Percentiles rank a stretch among this genome's conserved stretches.
Conservation (phyloP, 2,888 invertebrate species). For the Orchesella flavescens region DNA sequence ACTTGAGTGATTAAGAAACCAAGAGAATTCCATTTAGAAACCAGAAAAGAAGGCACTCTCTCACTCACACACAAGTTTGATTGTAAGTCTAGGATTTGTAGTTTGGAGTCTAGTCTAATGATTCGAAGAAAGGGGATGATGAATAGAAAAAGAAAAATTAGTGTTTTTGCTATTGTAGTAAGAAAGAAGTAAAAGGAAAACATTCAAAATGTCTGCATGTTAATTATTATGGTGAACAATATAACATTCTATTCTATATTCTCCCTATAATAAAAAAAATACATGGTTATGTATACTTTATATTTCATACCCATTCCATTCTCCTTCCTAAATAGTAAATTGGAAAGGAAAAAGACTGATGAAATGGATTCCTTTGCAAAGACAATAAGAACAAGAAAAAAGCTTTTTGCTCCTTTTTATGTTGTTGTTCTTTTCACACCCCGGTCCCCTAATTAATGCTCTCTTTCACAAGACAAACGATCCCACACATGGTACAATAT, state of each 20-base stretch:
- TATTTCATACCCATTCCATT: not conserved
- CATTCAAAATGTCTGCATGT: not conserved
- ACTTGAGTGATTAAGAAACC: constrained; percentile 50
- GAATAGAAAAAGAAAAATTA: constrained; percentile 23
- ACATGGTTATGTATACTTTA: not conserved
- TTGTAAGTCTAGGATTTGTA: no score
- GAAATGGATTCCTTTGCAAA: constrained; percentile 15
- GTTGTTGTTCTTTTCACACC: constrained; percentile 30
- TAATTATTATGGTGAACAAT: not conserved
- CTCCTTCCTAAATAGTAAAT: not conserved
- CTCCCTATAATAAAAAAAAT: not conserved
- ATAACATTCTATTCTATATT: not conserved
- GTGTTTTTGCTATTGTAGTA: constrained; percentile 29
- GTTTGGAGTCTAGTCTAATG: constrained; percentile 2
- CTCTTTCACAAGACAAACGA: constrained; percentile 30
- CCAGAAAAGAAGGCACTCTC: constrained; percentile 21
- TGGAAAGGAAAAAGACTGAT: not conserved
- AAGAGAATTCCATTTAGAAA: constrained; percentile 37
- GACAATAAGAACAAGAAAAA: constrained; percentile 7
- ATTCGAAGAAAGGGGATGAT: constrained; percentile 11
- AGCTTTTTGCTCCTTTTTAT: not conserved
- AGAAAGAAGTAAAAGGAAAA: constrained; percentile 1
- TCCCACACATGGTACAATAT: constrained; percentile 18
- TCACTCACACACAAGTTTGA: no score
- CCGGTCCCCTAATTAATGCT: constrained; percentile 41